phyloP scores from a whole-genome alignment of 2,888 invertebrate genomes.

The Macrostomum cliftonense region DNA sequence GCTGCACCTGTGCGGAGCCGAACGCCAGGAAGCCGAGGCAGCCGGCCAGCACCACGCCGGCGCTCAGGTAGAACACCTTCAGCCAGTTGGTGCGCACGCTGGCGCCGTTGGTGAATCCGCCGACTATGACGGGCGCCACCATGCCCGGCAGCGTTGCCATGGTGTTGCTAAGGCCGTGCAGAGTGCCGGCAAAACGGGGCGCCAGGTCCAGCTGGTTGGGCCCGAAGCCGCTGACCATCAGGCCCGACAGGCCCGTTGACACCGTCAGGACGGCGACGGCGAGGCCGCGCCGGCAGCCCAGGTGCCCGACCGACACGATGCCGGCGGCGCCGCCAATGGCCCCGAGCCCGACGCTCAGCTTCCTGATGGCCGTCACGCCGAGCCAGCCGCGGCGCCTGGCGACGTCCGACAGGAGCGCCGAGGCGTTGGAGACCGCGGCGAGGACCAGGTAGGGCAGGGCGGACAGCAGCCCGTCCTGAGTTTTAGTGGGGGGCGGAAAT shows the following conservation, averaged over 20 bases:
- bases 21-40: not conserved
- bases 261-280: constrained; percentile 59
- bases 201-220: constrained; percentile 69
- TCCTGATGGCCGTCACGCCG: constrained; percentile 42
- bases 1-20: not conserved
- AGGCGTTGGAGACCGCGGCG: constrained; percentile 58
- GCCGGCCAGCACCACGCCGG: constrained; percentile 43
- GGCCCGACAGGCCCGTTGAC: constrained; percentile 68
- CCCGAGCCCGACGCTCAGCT: constrained; percentile 53
- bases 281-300: constrained; percentile 42
- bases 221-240: constrained; percentile 64
- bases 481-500: constrained; percentile 19
- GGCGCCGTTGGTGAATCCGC: constrained; percentile 35
- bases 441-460: constrained; percentile 72
- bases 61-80: constrained; percentile 63
- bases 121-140: no score
- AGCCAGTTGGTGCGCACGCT: constrained; percentile 56
- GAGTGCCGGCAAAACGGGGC: constrained; percentile 53
- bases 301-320: constrained; percentile 61
- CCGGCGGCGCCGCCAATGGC: constrained; percentile 60
- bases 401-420: constrained; percentile 66
- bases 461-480: constrained; percentile 62
- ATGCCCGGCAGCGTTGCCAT: constrained; percentile 48
- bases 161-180: constrained; percentile 79
- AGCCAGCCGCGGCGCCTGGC: constrained; percentile 39